Evolutionary conservation across 2,888 invertebrate genomes (phyloP).

Genomic region (Plagiodera versicolora): DNA sequence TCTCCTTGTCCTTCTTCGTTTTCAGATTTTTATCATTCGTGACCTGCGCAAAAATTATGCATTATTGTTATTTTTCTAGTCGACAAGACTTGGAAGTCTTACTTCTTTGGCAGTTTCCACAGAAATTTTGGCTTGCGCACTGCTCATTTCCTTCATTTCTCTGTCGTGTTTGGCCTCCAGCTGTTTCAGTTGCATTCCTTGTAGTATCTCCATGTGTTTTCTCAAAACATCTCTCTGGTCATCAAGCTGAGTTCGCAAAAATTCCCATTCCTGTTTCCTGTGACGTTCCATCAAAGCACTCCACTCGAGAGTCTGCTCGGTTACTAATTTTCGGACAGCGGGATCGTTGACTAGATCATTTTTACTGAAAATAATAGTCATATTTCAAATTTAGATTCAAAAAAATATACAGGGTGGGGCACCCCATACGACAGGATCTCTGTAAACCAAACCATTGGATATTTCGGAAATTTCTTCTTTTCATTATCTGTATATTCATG

Average conservation of each 20-base stretch:
- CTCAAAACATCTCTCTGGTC: slow-evolving; percentile 75
- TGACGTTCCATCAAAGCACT: slow-evolving; percentile 85
- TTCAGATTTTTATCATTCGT: slow-evolving; percentile 94
- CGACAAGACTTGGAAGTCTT: slow-evolving; percentile 15
- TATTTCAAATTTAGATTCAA: no score
- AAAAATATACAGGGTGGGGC: no score
- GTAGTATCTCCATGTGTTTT: slow-evolving; percentile 79
- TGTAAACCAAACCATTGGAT: no score
- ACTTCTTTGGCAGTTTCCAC: slow-evolving; percentile 97
- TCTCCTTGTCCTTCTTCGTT: slow-evolving; percentile 96
- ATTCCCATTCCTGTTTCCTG: slow-evolving; percentile 79
- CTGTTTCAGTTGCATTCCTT: slow-evolving; percentile 84
- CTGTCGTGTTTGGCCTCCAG: slow-evolving; percentile 88
- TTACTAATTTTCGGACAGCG: slow-evolving; percentile 78
- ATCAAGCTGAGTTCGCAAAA: slow-evolving; percentile 78
- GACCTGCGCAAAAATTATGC: slow-evolving; percentile 39
- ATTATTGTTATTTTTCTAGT: neutral
- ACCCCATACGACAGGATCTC: no score
- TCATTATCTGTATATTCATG: no score
- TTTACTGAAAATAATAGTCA: slow-evolving; percentile 67
- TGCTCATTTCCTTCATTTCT: slow-evolving; percentile 94
- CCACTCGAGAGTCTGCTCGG: slow-evolving; percentile 94
- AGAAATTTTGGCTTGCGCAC: slow-evolving; percentile 91
- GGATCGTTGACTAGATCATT: slow-evolving; percentile 79
- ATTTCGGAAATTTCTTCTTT: no score